Percentiles rank a stretch among this genome's conserved stretches.
Conservation (phyloP, 2,113 vertebrate genomes). For the Pogona vitticeps region DNA sequence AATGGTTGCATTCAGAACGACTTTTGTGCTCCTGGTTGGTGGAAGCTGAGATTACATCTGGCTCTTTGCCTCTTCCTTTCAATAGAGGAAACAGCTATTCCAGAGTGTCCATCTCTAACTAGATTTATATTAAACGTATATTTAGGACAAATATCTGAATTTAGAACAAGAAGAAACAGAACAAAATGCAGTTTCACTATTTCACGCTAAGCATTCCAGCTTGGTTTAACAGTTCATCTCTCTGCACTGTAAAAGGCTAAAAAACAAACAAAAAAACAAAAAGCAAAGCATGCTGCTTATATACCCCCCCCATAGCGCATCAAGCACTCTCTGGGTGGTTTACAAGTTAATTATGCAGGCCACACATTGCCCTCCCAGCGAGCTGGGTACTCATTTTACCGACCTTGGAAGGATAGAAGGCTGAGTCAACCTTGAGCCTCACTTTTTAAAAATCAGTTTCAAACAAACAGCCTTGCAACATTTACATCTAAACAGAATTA, state of each 20-base stretch:
- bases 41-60: not conserved
- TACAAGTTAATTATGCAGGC: no score
- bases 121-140: not conserved
- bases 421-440: no score
- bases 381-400: no score
- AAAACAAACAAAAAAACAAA: constrained; percentile 12
- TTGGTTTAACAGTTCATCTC: constrained; percentile 15
- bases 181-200: not conserved
- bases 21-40: not conserved
- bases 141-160: constrained; percentile 13
- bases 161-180: constrained; percentile 19
- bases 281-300: not conserved
- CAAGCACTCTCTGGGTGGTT: no score
- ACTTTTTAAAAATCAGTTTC: not conserved
- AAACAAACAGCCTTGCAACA: not conserved
- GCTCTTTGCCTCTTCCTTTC: not conserved
- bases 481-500: not conserved
- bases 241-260: not conserved
- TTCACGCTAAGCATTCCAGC: not conserved
- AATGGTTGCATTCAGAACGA: not conserved
- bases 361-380: no score
- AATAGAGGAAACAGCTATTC: not conserved
- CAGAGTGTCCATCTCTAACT: not conserved
- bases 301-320: no score
- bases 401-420: no score